Evolutionary conservation across 2,797 vertebrate genomes (phyloP).

Genomic region (Spatula versicolor): DNA sequence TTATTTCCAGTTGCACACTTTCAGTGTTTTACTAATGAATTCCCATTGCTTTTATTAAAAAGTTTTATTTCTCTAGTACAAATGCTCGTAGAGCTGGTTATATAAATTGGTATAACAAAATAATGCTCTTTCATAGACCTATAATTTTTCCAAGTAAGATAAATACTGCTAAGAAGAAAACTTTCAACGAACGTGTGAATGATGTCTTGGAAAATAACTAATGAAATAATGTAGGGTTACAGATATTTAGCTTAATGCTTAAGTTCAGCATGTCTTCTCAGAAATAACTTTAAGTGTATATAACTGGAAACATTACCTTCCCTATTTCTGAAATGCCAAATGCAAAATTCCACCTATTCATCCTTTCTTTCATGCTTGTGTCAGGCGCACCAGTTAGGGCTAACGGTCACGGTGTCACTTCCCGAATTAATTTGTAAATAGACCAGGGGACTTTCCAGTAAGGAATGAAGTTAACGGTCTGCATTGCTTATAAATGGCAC

Average conservation of each 20-base stretch:
- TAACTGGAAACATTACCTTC: constrained; percentile 51
- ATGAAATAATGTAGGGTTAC: not conserved
- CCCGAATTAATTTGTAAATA: constrained; percentile 62
- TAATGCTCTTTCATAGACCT: not conserved
- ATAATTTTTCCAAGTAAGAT: constrained; percentile 29
- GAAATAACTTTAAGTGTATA: constrained; percentile 14
- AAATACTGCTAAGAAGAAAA: constrained; percentile 14
- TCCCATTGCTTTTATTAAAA: not conserved
- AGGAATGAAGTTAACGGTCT: constrained; percentile 51
- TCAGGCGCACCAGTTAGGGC: not conserved
- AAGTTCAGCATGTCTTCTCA: not conserved
- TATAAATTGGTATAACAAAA: not conserved
- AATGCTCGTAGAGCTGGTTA: not conserved
- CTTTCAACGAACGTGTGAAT: constrained; percentile 2
- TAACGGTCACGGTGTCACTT: constrained; percentile 43
- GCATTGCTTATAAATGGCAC: constrained; percentile 21
- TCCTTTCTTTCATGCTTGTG: constrained; percentile 39
- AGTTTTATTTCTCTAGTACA: not conserved
- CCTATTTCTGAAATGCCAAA: constrained; percentile 34
- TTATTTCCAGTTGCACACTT: not conserved
- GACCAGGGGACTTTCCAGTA: constrained; percentile 67
- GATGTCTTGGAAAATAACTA: constrained; percentile 10
- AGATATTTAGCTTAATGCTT: constrained; percentile 13
- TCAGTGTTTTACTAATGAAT: not conserved
- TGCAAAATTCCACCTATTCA: constrained; percentile 17